These are phyloP conservation scores for Dasypogon diadema DNA, from an alignment of 2,888 invertebrate species.

Conservation along the genomic window DNA sequence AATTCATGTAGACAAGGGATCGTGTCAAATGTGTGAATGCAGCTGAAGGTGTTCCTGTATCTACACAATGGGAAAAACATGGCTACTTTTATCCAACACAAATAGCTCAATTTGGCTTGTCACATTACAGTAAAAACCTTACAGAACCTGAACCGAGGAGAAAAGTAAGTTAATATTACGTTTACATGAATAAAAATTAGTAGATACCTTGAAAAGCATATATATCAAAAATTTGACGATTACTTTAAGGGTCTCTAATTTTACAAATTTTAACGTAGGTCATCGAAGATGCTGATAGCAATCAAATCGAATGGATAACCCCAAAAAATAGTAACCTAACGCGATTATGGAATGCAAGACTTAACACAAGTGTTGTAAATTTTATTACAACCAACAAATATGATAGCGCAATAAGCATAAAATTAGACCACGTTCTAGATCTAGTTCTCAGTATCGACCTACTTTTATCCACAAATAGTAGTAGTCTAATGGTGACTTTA, in stretches of 20 bases:
- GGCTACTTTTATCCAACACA: conserved; percentile 99
- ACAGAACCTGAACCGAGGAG: conserved; percentile 85
- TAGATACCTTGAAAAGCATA: too few species aligned
- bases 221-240: too few species aligned
- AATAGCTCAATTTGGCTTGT: conserved; percentile 97
- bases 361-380: conserved; percentile 76
- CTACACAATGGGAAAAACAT: conserved; percentile 95
- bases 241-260: too few species aligned
- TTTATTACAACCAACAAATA: conserved; percentile 80
- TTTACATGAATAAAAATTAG: too few species aligned
- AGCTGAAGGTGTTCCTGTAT: conserved; percentile 92
- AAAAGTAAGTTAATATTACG: conserved; percentile 68
- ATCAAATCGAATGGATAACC: conserved; percentile 78
- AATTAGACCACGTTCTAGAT: conserved; percentile 77
- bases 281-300: conserved; percentile 81
- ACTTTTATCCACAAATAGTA: conserved; percentile 78
- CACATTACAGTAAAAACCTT: conserved; percentile 96
- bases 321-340: conserved; percentile 77
- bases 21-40: conserved; percentile 97
- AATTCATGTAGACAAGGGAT: conserved; percentile 75
- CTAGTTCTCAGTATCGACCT: conserved; percentile 83
- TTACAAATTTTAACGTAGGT: too few species aligned
- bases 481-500: conserved; percentile 83
- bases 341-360: conserved; percentile 73
- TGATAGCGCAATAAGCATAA: conserved; percentile 77